Conservation (phyloP, 2,113 vertebrate genomes). For the Spermophilus dauricus region DNA sequence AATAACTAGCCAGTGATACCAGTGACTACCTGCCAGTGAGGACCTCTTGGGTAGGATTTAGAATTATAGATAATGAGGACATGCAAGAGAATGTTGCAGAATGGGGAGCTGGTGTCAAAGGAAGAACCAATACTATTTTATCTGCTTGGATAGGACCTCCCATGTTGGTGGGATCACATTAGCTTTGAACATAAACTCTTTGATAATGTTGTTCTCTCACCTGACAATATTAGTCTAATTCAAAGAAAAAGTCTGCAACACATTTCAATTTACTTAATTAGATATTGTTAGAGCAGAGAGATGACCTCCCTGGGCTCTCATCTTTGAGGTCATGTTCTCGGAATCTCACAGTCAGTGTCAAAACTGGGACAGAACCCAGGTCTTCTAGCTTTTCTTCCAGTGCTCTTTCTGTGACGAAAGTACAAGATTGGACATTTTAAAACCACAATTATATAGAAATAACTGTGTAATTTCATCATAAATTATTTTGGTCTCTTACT, state of each 20-base stretch:
- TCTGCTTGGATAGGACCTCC: neutral
- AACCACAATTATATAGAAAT: slow-evolving; percentile 51
- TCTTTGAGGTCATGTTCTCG: neutral
- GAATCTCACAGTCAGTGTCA: neutral
- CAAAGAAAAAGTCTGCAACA: neutral
- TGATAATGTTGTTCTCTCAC: neutral
- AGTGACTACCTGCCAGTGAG: neutral
- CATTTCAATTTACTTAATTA: neutral
- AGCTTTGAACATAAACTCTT: neutral
- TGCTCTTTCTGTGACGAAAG: neutral
- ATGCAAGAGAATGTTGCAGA: neutral
- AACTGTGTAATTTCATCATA: slow-evolving; percentile 32
- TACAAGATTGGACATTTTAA: neutral
- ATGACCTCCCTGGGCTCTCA: neutral
- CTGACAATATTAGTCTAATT: slow-evolving; percentile 19
- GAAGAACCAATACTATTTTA: neutral
- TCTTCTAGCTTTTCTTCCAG: neutral
- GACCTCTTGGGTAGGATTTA: neutral
- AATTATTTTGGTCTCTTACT: slow-evolving; percentile 51
- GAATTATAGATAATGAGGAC: neutral
- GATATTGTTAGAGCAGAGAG: slow-evolving; percentile 26
- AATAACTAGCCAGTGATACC: neutral
- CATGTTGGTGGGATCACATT: neutral
- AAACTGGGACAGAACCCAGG: slow-evolving; percentile 1
- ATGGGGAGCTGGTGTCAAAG: neutral